Evolutionary conservation across 2,113 vertebrate species (phyloP).

Genomic region (Meleagris gallopavo): DNA sequence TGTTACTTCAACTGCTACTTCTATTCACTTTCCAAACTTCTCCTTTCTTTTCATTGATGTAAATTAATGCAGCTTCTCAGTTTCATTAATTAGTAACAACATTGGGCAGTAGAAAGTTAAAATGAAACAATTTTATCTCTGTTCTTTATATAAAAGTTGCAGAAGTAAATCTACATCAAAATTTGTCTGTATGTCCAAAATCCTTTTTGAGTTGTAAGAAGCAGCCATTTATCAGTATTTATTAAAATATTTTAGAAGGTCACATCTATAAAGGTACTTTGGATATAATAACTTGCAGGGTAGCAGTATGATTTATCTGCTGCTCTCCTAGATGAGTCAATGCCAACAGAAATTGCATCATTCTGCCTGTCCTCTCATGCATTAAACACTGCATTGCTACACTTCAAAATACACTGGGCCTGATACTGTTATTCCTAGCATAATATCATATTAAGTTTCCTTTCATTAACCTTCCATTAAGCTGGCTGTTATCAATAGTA

Average conservation of each 20-base stretch:
- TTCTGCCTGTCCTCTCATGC: background rate
- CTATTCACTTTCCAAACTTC: background rate
- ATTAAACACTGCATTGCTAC: background rate
- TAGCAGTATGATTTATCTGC: background rate
- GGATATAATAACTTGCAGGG: background rate
- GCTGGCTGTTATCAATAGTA: background rate
- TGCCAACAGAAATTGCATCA: conserved; percentile 56
- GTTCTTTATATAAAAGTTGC: background rate
- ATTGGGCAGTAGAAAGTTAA: background rate
- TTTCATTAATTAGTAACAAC: background rate
- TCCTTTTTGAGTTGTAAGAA: background rate
- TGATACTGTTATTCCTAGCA: background rate
- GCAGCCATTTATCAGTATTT: background rate
- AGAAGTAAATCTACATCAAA: background rate
- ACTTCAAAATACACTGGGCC: background rate
- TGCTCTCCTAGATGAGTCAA: conserved; percentile 34
- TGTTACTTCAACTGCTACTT: background rate
- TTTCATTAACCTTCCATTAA: background rate
- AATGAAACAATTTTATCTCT: background rate
- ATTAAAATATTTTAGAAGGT: background rate
- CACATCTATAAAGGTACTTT: background rate
- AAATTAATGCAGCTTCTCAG: conserved; percentile 23
- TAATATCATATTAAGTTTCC: background rate
- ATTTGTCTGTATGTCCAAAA: background rate
- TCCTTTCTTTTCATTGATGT: background rate